Conservation (phyloP, 1,140 invertebrate species). For the Pseudomyrmex dendroicus region DNA sequence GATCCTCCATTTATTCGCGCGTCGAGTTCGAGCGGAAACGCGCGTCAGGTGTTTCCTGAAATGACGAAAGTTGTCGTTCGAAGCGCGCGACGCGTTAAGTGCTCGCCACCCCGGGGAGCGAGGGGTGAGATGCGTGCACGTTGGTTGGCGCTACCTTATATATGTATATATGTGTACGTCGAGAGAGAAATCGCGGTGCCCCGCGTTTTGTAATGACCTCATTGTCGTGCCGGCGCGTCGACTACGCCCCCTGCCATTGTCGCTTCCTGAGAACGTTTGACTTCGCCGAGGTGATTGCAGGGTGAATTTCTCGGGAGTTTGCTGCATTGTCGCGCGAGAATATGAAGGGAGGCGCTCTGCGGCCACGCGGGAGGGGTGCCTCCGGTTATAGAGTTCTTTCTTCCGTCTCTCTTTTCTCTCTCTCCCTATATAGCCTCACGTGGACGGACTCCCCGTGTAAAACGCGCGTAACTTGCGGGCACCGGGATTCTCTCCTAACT, state of each 20-base stretch:
- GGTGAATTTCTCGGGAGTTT: constrained; percentile 85
- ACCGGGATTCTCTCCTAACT: constrained; percentile 48
- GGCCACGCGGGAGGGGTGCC: constrained; percentile 76
- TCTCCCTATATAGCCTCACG: constrained; percentile 18
- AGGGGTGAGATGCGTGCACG: background rate
- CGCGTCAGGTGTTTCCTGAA: background rate
- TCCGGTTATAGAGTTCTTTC: constrained; percentile 55
- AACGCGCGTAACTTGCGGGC: background rate
- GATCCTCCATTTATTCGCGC: background rate
- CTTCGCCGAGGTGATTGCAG: constrained; percentile 82
- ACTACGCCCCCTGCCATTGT: constrained; percentile 59
- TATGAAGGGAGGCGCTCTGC: constrained; percentile 81
- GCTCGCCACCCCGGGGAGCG: background rate
- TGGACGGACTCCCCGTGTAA: constrained; percentile 8
- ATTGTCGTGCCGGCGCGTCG: constrained; percentile 47
- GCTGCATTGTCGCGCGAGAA: constrained; percentile 82
- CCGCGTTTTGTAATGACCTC: constrained; percentile 56
- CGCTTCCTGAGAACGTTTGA: constrained; percentile 83
- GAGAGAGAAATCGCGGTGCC: constrained; percentile 43
- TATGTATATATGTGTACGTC: too few species aligned
- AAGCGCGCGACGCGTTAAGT: constrained; percentile 25
- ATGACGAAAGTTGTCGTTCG: constrained; percentile 10
- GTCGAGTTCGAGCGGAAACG: background rate
- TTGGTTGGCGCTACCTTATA: constrained; percentile 29
- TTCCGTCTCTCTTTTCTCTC: background rate